phyloP scores from a whole-genome alignment of 2,797 vertebrate species.

The Nyctalus aviator region DNA sequence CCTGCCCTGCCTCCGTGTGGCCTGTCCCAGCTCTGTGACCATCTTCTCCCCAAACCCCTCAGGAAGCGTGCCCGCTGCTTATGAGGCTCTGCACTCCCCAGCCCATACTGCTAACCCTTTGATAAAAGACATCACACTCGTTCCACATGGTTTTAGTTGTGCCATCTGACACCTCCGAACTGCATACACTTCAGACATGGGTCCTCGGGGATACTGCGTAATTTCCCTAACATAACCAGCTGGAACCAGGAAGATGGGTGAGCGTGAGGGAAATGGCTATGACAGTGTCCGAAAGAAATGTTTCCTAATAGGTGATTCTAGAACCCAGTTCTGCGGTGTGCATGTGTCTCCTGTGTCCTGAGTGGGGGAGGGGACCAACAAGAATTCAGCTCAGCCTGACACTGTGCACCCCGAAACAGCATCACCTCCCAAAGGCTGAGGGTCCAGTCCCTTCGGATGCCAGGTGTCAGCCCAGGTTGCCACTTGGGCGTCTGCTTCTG shows the following conservation, averaged over 20 bases:
- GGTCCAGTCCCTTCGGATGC: neutral
- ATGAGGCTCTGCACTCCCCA: neutral
- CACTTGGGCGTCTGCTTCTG: neutral
- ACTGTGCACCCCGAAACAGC: neutral
- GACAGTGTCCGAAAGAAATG: neutral
- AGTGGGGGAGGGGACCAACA: neutral
- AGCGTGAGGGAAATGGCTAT: neutral
- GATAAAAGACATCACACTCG: neutral
- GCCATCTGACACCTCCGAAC: neutral
- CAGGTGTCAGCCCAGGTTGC: neutral
- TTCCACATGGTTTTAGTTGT: neutral
- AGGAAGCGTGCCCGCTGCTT: neutral
- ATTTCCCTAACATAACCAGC: neutral
- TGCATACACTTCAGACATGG: neutral
- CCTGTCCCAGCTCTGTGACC: neutral
- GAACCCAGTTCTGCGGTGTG: neutral
- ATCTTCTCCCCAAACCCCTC: neutral
- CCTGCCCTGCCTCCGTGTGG: neutral
- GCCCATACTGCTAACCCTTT: neutral
- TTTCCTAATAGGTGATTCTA: neutral
- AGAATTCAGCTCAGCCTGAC: neutral
- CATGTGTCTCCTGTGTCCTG: neutral
- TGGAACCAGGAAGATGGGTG: neutral
- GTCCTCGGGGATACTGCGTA: neutral
- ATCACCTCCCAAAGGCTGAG: neutral